Evolutionary conservation across 2,113 vertebrate genomes (phyloP).

Genomic region (Etia nguti): DNA sequence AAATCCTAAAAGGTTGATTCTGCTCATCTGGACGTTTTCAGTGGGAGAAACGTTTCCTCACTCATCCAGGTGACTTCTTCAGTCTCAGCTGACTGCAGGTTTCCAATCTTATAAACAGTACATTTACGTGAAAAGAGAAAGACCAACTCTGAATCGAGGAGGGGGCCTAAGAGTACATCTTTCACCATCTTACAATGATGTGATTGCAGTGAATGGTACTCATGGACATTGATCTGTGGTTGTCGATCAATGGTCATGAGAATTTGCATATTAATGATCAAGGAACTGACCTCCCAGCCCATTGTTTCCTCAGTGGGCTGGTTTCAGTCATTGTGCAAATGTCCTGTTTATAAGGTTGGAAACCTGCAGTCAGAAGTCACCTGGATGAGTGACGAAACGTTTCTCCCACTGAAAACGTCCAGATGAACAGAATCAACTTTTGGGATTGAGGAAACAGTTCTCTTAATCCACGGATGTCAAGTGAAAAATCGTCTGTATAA

Average conservation of each 20-base stretch:
- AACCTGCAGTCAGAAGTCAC: not conserved
- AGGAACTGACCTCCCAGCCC: too few species aligned
- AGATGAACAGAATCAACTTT: not conserved
- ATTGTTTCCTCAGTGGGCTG: too few species aligned
- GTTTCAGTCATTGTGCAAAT: too few species aligned
- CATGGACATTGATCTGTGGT: too few species aligned
- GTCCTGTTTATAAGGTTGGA: not conserved
- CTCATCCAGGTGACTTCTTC: not conserved
- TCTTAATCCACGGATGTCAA: not conserved
- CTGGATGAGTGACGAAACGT: not conserved
- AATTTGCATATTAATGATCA: too few species aligned
- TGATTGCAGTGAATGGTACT: too few species aligned
- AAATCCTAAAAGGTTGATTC: not conserved
- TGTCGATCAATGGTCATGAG: too few species aligned
- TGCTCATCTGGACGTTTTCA: not conserved
- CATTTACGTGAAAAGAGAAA: too few species aligned
- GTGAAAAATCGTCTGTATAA: not conserved
- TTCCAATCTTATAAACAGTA: fast-evolving
- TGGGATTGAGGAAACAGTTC: not conserved
- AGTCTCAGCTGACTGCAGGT: not conserved
- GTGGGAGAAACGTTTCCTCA: not conserved
- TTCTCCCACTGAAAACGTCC: not conserved
- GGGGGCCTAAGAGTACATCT: too few species aligned
- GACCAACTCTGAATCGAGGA: too few species aligned
- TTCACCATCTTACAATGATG: too few species aligned